phyloP scores from a whole-genome alignment of 2,797 vertebrate genomes.

The Halcyon badia region DNA sequence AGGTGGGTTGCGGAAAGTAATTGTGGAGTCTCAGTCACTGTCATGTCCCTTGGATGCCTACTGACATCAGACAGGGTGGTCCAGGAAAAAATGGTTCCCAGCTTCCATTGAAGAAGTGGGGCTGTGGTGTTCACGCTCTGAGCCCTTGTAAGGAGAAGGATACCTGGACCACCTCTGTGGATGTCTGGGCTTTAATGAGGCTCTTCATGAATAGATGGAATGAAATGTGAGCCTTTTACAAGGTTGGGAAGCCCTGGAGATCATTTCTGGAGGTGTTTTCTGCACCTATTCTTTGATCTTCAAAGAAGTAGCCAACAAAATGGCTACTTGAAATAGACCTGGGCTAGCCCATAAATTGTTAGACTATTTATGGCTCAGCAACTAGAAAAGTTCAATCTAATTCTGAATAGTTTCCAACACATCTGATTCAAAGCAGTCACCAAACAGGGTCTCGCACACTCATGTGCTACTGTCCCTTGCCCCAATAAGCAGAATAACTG shows the following conservation, averaged over 20 bases:
- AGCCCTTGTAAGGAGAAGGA: neutral
- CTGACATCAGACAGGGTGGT: neutral
- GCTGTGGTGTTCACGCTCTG: neutral
- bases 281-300: neutral
- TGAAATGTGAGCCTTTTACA: neutral
- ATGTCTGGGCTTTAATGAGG: neutral
- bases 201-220: neutral
- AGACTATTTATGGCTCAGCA: neutral
- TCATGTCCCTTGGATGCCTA: neutral
- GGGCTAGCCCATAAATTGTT: neutral
- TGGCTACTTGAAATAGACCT: neutral
- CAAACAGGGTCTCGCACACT: neutral
- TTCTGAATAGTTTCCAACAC: neutral
- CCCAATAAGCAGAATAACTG: neutral
- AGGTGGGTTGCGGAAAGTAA: neutral
- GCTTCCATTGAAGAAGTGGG: neutral
- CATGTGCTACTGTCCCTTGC: accelerated
- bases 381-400: neutral
- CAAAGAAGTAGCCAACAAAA: neutral
- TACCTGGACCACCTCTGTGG: too few relatives aligned
- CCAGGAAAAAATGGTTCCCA: neutral
- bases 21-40: neutral
- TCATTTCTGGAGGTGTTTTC: neutral
- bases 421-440: neutral
- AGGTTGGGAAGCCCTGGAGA: neutral